A percentile compares a stretch with the other conserved stretches of the same genome.
Evolutionary conservation across 2,113 vertebrate genomes (phyloP).

Genomic region (Atractosteus spatula): DNA sequence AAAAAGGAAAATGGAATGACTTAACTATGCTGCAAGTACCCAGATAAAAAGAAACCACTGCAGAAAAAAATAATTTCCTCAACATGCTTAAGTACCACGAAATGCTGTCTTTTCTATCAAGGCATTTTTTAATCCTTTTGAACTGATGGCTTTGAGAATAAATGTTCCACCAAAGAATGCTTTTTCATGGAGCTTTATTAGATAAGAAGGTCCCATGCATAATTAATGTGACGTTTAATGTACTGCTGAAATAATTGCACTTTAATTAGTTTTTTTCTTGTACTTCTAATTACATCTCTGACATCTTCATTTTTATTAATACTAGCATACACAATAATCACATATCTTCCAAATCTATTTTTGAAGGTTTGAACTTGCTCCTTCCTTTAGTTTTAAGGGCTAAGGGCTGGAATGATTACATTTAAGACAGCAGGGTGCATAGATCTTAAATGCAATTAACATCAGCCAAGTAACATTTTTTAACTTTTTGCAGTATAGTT

Average conservation of each 20-base stretch:
- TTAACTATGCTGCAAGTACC: neutral
- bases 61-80: neutral
- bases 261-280: constrained; percentile 19
- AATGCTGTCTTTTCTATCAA: neutral
- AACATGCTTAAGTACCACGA: neutral
- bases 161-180: neutral
- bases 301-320: neutral
- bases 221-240: constrained; percentile 10
- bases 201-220: constrained; percentile 8
- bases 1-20: too few relatives aligned
- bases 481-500: too few relatives aligned
- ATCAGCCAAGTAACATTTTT: too few relatives aligned
- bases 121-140: neutral
- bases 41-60: neutral
- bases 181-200: neutral
- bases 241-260: neutral
- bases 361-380: neutral
- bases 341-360: neutral
- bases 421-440: too few relatives aligned
- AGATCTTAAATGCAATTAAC: too few relatives aligned
- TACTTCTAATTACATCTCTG: constrained; percentile 9
- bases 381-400: too few relatives aligned
- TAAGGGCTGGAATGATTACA: too few relatives aligned
- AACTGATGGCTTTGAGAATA: neutral
- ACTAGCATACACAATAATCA: neutral